Evolutionary conservation across 2,888 invertebrate genomes (phyloP).

Genomic region (Orchesella flavescens): DNA sequence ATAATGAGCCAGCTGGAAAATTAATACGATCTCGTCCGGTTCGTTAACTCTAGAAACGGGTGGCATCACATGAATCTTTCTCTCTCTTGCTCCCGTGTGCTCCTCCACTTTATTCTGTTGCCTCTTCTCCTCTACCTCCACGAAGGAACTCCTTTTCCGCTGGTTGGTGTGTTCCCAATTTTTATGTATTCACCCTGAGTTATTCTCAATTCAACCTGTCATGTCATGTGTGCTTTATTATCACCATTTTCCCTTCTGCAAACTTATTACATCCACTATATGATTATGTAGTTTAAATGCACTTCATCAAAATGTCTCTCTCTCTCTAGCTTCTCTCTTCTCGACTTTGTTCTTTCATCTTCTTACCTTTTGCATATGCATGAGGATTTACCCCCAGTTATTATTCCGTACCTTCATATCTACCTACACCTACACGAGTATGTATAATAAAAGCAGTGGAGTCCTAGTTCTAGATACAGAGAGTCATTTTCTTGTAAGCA

Average conservation of each 20-base stretch:
- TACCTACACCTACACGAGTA: too few relatives aligned
- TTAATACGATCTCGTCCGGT: conserved; percentile 63
- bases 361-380: conserved; percentile 24
- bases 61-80: conserved; percentile 40
- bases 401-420: too few relatives aligned
- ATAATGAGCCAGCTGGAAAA: conserved; percentile 59
- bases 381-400: background rate
- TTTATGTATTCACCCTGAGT: conserved; percentile 6
- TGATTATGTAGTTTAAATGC: background rate
- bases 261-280: conserved; percentile 28
- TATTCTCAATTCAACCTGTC: conserved; percentile 54
- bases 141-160: background rate
- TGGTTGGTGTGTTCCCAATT: background rate
- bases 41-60: conserved; percentile 61
- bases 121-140: background rate
- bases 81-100: conserved; percentile 18
- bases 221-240: conserved; percentile 61
- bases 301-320: conserved; percentile 9
- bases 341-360: background rate
- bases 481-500: too few relatives aligned
- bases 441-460: too few relatives aligned
- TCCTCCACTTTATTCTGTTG: background rate
- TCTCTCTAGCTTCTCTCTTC: too few relatives aligned
- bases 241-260: conserved; percentile 23
- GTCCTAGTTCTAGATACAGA: too few relatives aligned